These are phyloP conservation scores for Zaprionus nigranus DNA, from an alignment of 1,140 invertebrate genomes.

Conservation along the genomic window DNA sequence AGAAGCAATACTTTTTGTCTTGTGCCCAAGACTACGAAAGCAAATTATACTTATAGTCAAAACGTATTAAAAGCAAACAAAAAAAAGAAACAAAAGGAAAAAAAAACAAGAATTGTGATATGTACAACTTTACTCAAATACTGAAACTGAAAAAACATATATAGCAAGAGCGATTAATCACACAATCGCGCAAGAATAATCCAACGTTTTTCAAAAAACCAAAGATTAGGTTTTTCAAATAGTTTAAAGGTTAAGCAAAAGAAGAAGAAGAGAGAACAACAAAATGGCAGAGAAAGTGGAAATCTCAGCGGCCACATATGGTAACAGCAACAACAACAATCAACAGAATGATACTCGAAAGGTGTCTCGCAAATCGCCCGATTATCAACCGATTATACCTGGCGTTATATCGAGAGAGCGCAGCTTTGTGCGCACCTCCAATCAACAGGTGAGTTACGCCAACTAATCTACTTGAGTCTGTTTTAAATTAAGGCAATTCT, in stretches of 20 bases:
- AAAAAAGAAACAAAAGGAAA: slow-evolving; percentile 29
- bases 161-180: slow-evolving; percentile 51
- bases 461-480: slow-evolving; percentile 1
- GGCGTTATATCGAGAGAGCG: slow-evolving; percentile 87
- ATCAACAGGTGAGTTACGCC: slow-evolving; percentile 84
- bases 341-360: slow-evolving; percentile 74
- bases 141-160: slow-evolving; percentile 66
- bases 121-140: slow-evolving; percentile 82
- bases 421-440: slow-evolving; percentile 87
- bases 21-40: slow-evolving; percentile 43
- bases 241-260: slow-evolving; percentile 51
- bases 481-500: slow-evolving; percentile 9
- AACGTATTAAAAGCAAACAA: slow-evolving; percentile 70
- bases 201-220: slow-evolving; percentile 46
- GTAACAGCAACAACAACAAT: slow-evolving; percentile 38
- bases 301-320: slow-evolving; percentile 62
- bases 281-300: slow-evolving; percentile 79
- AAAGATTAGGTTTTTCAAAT: slow-evolving; percentile 74
- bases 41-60: slow-evolving; percentile 34
- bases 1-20: slow-evolving; percentile 44
- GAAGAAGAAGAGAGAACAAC: slow-evolving; percentile 32
- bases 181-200: slow-evolving; percentile 52
- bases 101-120: slow-evolving; percentile 78
- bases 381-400: slow-evolving; percentile 75
- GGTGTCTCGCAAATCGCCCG: slow-evolving; percentile 77